These are phyloP conservation scores for Anthophora plumipes DNA, from an alignment of 2,888 invertebrate genomes.

Conservation along the genomic window DNA sequence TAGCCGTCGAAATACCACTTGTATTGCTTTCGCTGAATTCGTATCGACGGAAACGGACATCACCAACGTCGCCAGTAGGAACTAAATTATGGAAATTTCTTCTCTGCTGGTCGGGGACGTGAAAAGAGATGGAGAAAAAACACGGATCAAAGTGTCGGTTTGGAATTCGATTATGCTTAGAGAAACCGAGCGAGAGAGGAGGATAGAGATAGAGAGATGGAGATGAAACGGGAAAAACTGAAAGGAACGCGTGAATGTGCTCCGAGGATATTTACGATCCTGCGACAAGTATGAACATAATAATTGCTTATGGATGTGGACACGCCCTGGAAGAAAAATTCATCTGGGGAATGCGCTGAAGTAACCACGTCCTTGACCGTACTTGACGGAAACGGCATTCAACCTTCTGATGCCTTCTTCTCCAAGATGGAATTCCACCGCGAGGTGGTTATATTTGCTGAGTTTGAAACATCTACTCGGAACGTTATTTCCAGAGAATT, in stretches of 20 bases:
- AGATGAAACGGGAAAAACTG: constrained; percentile 5
- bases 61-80: background rate
- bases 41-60: constrained; percentile 37
- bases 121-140: background rate
- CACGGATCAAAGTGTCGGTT: background rate
- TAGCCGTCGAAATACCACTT: constrained; percentile 11
- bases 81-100: constrained; percentile 60
- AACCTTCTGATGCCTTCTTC: constrained; percentile 52
- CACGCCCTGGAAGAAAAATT: constrained; percentile 68
- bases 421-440: constrained; percentile 38
- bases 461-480: background rate
- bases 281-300: constrained; percentile 46
- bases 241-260: background rate
- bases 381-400: constrained; percentile 64
- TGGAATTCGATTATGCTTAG: constrained; percentile 43
- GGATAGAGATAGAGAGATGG: constrained; percentile 2
- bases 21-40: constrained; percentile 18
- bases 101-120: background rate
- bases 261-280: constrained; percentile 16
- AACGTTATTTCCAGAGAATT: background rate
- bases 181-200: no score
- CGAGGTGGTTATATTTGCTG: background rate
- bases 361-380: constrained; percentile 67
- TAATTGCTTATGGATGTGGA: constrained; percentile 69
- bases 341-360: constrained; percentile 58